Conservation (phyloP, 2,888 invertebrate species). For the Tetrapedia diversipes region DNA sequence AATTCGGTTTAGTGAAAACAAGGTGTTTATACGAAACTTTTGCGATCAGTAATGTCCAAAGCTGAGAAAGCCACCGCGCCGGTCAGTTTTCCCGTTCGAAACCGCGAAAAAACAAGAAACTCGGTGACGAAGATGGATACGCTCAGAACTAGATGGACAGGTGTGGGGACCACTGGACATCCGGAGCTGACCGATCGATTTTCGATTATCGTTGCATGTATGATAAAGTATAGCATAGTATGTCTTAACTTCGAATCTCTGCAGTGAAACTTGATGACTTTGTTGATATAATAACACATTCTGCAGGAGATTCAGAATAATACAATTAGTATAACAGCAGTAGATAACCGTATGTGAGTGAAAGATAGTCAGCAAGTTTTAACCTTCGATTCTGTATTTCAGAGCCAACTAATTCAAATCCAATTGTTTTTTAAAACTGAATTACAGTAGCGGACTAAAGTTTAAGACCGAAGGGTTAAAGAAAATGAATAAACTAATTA, state of each 20-base stretch:
- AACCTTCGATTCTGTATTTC: too few species aligned
- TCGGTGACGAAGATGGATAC: conserved; percentile 29
- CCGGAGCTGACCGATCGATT: conserved; percentile 26
- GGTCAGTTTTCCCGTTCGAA: background rate
- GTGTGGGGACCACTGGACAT: background rate
- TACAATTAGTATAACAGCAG: too few species aligned
- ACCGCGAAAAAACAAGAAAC: background rate
- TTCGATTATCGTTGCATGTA: conserved; percentile 15
- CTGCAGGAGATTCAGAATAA: too few species aligned
- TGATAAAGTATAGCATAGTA: background rate
- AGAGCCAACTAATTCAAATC: too few species aligned
- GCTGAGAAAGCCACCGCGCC: background rate
- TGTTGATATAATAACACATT: too few species aligned
- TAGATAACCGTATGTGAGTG: background rate
- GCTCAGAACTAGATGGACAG: conserved; percentile 16
- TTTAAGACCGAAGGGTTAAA: too few species aligned
- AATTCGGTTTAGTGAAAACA: too few species aligned
- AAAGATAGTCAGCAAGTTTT: too few species aligned
- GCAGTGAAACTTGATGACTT: background rate
- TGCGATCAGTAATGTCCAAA: background rate
- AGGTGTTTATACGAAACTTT: conserved; percentile 7
- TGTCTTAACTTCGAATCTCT: background rate
- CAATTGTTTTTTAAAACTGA: too few species aligned
- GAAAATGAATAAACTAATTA: too few species aligned
- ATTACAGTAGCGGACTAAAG: too few species aligned